Conservation (phyloP, 30 jellyfish, hydroid and myxozoan species). For the Aurelia aurita complex sp. Pacific region DNA sequence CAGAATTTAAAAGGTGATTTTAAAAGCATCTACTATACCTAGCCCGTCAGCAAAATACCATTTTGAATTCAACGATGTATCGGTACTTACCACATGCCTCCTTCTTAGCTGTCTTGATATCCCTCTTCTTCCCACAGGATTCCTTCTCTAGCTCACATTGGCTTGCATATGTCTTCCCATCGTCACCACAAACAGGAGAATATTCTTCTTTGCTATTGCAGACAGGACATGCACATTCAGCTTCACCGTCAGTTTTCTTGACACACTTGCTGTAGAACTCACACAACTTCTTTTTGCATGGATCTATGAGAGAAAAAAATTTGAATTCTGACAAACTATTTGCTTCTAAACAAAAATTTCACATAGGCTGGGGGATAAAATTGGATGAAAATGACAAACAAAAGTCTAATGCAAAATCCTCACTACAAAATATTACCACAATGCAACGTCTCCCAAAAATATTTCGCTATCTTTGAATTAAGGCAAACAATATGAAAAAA, state of each 20-base stretch:
- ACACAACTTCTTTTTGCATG: conserved; percentile 60
- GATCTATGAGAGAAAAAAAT: conserved; percentile 41
- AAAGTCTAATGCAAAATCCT: no score
- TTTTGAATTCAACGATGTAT: no score
- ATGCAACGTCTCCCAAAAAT: no score
- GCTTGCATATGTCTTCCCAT: conserved; percentile 55
- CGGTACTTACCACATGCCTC: conserved; percentile 61
- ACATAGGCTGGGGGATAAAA: no score
- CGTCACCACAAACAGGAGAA: conserved; percentile 73
- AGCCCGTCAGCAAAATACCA: no score
- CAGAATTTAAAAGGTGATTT: no score
- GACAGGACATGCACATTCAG: conserved; percentile 74
- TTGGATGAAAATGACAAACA: no score
- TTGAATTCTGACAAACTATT: no score
- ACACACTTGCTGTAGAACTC: conserved; percentile 53
- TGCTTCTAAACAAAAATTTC: no score
- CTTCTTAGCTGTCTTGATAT: conserved; percentile 1
- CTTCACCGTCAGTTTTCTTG: conserved; percentile 44
- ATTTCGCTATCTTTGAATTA: not conserved
- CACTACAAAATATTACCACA: no score
- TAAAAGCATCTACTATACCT: no score
- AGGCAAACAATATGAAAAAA: no score
- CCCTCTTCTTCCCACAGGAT: conserved; percentile 33
- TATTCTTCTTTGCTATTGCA: conserved; percentile 24
- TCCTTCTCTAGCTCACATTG: conserved; percentile 36